Evolutionary conservation across 2,797 vertebrate species (phyloP).

Genomic region (Enteromius paludinosus): DNA sequence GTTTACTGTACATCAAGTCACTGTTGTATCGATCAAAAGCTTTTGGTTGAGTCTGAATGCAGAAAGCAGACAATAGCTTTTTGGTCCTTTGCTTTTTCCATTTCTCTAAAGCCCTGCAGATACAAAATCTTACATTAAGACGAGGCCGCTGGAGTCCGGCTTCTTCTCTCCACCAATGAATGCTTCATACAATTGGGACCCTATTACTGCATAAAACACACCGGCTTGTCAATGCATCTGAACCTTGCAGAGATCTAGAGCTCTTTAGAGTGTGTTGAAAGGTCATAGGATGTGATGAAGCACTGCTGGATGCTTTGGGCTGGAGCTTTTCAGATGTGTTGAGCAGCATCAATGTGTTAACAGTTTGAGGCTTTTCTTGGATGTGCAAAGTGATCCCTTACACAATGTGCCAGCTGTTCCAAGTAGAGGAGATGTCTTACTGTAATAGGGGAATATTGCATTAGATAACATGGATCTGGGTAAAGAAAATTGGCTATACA

Average conservation of each 20-base stretch:
- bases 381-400: slow-evolving; percentile 56
- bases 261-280: slow-evolving; percentile 51
- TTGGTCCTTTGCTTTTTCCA: slow-evolving; percentile 16
- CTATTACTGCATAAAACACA: slow-evolving; percentile 52
- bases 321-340: slow-evolving; percentile 40
- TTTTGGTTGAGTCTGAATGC: slow-evolving; percentile 49
- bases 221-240: slow-evolving; percentile 45
- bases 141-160: slow-evolving; percentile 32
- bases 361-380: slow-evolving; percentile 54
- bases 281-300: slow-evolving; percentile 56
- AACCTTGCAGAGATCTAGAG: slow-evolving; percentile 48
- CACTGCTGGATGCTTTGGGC: slow-evolving; percentile 40
- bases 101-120: slow-evolving; percentile 22
- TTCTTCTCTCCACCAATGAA: slow-evolving; percentile 31
- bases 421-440: slow-evolving; percentile 39
- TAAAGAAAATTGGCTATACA: slow-evolving; percentile 40
- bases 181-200: slow-evolving; percentile 48
- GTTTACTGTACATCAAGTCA: slow-evolving; percentile 54
- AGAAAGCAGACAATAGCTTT: slow-evolving; percentile 33
- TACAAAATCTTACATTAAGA: slow-evolving; percentile 49
- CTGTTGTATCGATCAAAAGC: slow-evolving; percentile 52
- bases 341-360: slow-evolving; percentile 53
- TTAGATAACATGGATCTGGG: slow-evolving; percentile 32
- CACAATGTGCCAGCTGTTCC: slow-evolving; percentile 50
- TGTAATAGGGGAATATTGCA: slow-evolving; percentile 52